These are phyloP conservation scores for Colletes collaris DNA, from an alignment of 2,888 invertebrate genomes.

Conservation along the genomic window DNA sequence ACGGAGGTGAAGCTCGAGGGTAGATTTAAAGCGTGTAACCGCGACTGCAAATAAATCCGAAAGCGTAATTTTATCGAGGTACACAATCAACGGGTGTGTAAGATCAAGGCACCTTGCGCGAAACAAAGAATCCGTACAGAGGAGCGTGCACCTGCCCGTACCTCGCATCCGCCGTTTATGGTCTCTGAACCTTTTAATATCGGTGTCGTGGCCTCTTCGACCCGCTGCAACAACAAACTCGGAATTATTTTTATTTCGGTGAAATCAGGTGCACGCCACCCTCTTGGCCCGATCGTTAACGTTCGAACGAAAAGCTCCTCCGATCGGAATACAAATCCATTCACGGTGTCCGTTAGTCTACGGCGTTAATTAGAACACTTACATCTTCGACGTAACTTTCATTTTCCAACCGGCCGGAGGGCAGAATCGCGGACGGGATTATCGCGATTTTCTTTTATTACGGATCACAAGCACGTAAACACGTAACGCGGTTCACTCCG, in stretches of 20 bases:
- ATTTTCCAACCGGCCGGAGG: slow-evolving; percentile 14
- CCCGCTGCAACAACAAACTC: slow-evolving; percentile 16
- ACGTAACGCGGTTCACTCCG: neutral
- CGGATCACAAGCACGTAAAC: slow-evolving; percentile 14
- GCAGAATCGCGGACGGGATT: neutral
- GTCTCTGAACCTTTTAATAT: slow-evolving; percentile 15
- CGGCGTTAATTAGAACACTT: slow-evolving; percentile 13
- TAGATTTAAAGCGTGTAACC: slow-evolving; percentile 5
- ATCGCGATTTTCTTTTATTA: neutral
- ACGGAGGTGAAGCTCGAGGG: neutral
- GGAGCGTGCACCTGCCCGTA: slow-evolving; percentile 47
- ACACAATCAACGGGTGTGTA: slow-evolving; percentile 20
- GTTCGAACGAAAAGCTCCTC: neutral
- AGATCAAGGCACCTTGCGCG: slow-evolving; percentile 18
- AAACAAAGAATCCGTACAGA: slow-evolving; percentile 41
- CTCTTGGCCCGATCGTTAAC: neutral
- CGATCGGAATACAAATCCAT: neutral
- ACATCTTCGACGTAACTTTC: slow-evolving; percentile 27
- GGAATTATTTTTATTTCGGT: neutral
- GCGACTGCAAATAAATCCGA: slow-evolving; percentile 12
- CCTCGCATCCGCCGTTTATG: slow-evolving; percentile 44
- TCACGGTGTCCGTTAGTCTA: neutral
- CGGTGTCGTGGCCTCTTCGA: slow-evolving; percentile 36
- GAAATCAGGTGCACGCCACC: neutral
- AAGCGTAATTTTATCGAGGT: slow-evolving; percentile 18